These are phyloP conservation scores for Octonoba sinensis DNA, from an alignment of 2,888 invertebrate genomes.

Conservation along the genomic window DNA sequence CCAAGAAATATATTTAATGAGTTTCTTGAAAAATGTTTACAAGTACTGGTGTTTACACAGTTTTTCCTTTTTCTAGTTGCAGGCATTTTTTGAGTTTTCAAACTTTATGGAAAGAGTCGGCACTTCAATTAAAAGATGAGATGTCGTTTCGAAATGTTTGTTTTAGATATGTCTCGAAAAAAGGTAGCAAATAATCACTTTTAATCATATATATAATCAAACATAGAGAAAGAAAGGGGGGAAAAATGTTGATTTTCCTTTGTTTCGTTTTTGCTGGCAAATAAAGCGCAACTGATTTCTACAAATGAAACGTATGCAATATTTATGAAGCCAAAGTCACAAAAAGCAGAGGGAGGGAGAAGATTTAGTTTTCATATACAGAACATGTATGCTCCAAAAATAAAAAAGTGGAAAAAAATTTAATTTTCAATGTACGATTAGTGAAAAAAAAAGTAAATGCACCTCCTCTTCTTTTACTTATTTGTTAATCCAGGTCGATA, in stretches of 20 bases:
- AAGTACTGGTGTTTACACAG: too few relatives aligned
- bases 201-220: background rate
- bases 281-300: slow-evolving; percentile 40
- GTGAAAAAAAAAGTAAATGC: slow-evolving; percentile 20
- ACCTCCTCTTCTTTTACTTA: slow-evolving; percentile 36
- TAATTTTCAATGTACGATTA: slow-evolving; percentile 58
- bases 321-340: slow-evolving; percentile 36
- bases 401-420: slow-evolving; percentile 4
- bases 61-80: too few relatives aligned
- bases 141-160: too few relatives aligned
- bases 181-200: slow-evolving; percentile 1
- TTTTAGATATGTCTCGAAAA: background rate
- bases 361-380: slow-evolving; percentile 33
- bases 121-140: too few relatives aligned
- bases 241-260: slow-evolving; percentile 15
- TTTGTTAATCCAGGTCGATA: slow-evolving; percentile 60
- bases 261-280: slow-evolving; percentile 40
- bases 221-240: background rate
- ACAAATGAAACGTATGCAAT: slow-evolving; percentile 44
- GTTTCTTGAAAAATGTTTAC: too few relatives aligned
- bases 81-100: too few relatives aligned
- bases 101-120: too few relatives aligned
- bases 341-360: slow-evolving; percentile 13
- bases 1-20: too few relatives aligned
- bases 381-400: slow-evolving; percentile 17